A percentile compares a stretch with the other conserved stretches of the same genome.
Evolutionary conservation across 2,797 vertebrate genomes (phyloP).

Genomic region (Scolopax bukidnonensis): DNA sequence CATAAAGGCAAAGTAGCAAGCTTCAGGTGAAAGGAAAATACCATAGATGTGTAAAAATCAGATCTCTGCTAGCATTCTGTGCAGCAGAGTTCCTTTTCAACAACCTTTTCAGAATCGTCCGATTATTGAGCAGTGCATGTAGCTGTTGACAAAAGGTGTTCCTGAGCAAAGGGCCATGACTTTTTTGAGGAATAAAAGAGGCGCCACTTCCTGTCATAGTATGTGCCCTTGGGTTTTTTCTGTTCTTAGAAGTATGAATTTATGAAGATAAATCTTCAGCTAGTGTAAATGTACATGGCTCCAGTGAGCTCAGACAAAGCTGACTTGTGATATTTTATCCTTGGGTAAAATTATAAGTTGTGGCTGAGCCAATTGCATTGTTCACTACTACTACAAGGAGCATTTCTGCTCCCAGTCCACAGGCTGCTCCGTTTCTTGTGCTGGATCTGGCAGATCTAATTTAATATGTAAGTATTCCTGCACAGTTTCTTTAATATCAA

Average conservation of each 20-base stretch:
- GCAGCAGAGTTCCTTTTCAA: background rate
- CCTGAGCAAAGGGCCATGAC: background rate
- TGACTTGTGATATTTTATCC: background rate
- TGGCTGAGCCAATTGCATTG: background rate
- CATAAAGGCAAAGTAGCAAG: background rate
- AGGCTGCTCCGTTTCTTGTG: background rate
- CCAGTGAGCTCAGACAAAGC: background rate
- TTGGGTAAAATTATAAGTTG: background rate
- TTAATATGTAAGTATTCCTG: background rate
- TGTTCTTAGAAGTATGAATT: background rate
- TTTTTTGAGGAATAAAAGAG: background rate
- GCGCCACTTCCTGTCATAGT: background rate
- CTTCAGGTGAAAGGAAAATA: background rate
- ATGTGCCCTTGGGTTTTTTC: background rate
- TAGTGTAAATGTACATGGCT: background rate
- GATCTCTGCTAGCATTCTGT: background rate
- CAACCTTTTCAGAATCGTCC: background rate
- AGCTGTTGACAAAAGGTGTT: background rate
- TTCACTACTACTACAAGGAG: background rate
- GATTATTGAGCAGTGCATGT: background rate
- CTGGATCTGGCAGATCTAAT: accelerated
- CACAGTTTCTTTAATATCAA: background rate
- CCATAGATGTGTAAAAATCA: background rate
- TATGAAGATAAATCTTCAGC: background rate
- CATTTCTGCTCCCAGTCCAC: background rate